Percentiles rank a stretch among this genome's conserved stretches.
These are phyloP conservation scores for Prionailurus bengalensis DNA, from an alignment of 2,113 vertebrate species.

Conservation along the genomic window DNA sequence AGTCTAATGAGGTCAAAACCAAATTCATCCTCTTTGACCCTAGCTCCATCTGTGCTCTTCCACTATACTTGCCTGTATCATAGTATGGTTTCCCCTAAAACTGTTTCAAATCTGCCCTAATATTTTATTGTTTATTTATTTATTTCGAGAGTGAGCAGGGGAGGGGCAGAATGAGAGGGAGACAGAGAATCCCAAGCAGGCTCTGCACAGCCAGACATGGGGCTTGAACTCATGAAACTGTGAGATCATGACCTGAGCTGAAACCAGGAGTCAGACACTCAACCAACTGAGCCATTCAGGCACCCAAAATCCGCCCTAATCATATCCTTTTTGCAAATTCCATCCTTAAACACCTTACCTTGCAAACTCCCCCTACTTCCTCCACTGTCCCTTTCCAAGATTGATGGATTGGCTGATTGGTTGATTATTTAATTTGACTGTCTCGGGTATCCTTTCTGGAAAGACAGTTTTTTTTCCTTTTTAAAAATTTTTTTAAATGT, in stretches of 20 bases:
- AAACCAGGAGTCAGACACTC: no score
- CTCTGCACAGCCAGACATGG: no score
- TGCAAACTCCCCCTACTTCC: background rate
- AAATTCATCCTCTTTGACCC: background rate
- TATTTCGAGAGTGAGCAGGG: no score
- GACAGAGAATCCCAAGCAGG: no score
- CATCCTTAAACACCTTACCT: background rate
- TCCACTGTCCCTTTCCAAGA: background rate
- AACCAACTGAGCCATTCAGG: no score
- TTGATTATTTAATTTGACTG: background rate
- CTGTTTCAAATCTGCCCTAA: background rate
- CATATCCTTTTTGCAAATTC: background rate
- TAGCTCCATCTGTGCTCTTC: background rate
- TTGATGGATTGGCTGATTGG: background rate
- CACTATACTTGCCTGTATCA: background rate
- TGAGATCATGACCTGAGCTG: no score
- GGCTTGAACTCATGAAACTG: no score
- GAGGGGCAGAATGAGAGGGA: no score
- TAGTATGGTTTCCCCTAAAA: background rate
- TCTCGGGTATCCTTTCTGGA: background rate
- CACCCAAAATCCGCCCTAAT: background rate
- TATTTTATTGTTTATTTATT: background rate
- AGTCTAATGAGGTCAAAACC: background rate
- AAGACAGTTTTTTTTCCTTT: background rate
- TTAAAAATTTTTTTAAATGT: no score